phyloP scores from a whole-genome alignment of 2,888 invertebrate genomes.

The Eristalis intricaria region DNA sequence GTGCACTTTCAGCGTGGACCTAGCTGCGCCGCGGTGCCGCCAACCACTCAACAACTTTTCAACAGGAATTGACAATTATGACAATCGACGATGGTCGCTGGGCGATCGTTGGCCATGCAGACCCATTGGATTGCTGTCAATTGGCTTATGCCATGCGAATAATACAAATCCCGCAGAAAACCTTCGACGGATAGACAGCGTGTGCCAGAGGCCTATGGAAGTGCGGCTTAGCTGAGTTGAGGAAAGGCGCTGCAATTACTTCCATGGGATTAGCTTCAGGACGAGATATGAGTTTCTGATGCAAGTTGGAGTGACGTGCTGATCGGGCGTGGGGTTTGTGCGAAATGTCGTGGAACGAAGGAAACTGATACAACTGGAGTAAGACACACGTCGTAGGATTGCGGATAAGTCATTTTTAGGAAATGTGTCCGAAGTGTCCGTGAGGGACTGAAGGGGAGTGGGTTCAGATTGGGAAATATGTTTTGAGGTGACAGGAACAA shows the following conservation, averaged over 20 bases:
- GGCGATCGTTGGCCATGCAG: not conserved
- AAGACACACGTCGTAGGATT: too few relatives aligned
- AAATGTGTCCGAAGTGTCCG: too few relatives aligned
- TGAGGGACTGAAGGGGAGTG: too few relatives aligned
- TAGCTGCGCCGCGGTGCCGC: conserved; percentile 3
- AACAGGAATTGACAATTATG: conserved; percentile 54
- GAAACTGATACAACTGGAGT: too few relatives aligned
- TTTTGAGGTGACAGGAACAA: too few relatives aligned
- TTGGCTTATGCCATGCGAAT: conserved; percentile 45
- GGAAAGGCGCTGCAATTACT: conserved; percentile 28
- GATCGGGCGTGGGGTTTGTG: not conserved
- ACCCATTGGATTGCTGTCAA: conserved; percentile 33
- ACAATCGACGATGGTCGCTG: conserved; percentile 51
- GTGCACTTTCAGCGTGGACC: not conserved
- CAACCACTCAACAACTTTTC: conserved; percentile 50
- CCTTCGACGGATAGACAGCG: conserved; percentile 4
- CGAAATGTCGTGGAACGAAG: too few relatives aligned
- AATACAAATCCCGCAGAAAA: conserved; percentile 41
- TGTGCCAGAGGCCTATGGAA: conserved; percentile 2
- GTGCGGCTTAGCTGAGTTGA: conserved; percentile 4
- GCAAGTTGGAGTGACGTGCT: not conserved
- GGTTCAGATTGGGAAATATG: too few relatives aligned
- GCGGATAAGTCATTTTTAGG: too few relatives aligned
- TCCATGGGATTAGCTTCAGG: conserved; percentile 34
- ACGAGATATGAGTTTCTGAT: not conserved